Base-by-base conservation (phyloP, 2,797 vertebrate species). In the Threskiornis aethiopicus region DNA sequence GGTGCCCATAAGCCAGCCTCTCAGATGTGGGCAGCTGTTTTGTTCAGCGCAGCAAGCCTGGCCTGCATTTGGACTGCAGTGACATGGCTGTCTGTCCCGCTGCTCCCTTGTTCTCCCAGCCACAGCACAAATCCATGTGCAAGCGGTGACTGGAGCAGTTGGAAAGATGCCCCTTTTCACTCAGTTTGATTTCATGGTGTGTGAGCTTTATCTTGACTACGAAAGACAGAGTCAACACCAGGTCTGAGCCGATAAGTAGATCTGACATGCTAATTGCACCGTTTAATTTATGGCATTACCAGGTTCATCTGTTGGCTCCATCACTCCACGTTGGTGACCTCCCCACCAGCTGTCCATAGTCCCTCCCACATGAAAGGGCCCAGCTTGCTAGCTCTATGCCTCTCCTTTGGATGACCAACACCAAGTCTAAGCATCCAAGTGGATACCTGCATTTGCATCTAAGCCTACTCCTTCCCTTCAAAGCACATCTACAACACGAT, bases 401-500 rank as follows among this genome's bases (percentile, higher is more conserved):
- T 28, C 35, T 77, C 37, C 70, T 67, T 42, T 28, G 28, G 20
- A 11, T 29, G 39, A 24, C 25, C 31, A 69, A 9, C 10, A 47
- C 33, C 52, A 29, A 21, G 22, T 13, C 21, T 8, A 6, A 62
- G 35, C 47, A 55, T 20, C 25, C 52, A 67, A 41, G 6, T 13
- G 57, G 25, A 28, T 6, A 11, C 15, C 54, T 28, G 28, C 25
- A 4, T 2, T 17, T n/a, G 47, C 8, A 2, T 7, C 33, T 33
- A 13, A 55, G 14, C 33, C 42, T 31, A 1, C 33, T 37, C 17
- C 62, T 59, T 44, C 8, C 13, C 37, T 17, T 11, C 33, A 25
- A 52, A 49, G 33, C 20, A 14, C 47, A 8, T 1, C 1, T 13
- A 33, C 24, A n/a, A 16, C 22, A 6, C 37, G 1, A 2, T 0